Evolutionary conservation across 30 jellyfish, hydroid and myxozoan genomes (phyloP), one percentile per base, ranked within the genome.

Genomic region (Mastigias papua): DNA sequence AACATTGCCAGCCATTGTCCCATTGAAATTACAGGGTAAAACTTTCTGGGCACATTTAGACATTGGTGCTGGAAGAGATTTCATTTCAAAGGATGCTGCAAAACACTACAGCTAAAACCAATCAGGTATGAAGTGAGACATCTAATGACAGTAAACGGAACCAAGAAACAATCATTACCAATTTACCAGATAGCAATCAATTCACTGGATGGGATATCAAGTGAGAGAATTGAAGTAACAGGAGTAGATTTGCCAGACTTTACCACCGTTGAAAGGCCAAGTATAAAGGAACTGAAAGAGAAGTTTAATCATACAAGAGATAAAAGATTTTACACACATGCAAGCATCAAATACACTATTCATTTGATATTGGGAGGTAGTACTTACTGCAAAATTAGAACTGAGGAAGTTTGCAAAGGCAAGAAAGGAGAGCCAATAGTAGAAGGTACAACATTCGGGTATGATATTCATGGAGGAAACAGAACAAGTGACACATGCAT

Each of bases 51-150:
- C 91, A 51, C 66, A 65, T 28, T 37, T 82, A 26, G 91, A 67
- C 84, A 67, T 71, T 49, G 91, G 91, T 27, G 76, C 91, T 33
- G 91, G 91, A 82, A 82, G 77, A 50, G 78, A 82, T 65, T 82
- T 68, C 84, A 68, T 68, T 27, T 68, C 91, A n/a, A 67, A 82
- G 48, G 91, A 80, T 66, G 84, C 78, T 67, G 84, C 78, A 67
- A 22, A 49, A 82, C 31, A 48, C 78, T 82, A 35, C 30, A 35
- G 37, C 74, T 78, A 33, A 63, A 78, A 29, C 80, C 80, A 1
- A 63, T n/a, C n/a, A n/a, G n/a, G n/a, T n/a, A n/a, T n/a, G n/a
- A n/a, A n/a, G n/a, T 58, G 60, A 66, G 62, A 26, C 77, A 25
- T 50, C 19, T 81, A 34, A 72, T 61, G 22, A 80, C 90, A 61